A percentile compares a stretch with the other conserved stretches of the same genome.
Evolutionary conservation across 2,797 vertebrate species (phyloP).

Genomic region (Scyliorhinus canicula): DNA sequence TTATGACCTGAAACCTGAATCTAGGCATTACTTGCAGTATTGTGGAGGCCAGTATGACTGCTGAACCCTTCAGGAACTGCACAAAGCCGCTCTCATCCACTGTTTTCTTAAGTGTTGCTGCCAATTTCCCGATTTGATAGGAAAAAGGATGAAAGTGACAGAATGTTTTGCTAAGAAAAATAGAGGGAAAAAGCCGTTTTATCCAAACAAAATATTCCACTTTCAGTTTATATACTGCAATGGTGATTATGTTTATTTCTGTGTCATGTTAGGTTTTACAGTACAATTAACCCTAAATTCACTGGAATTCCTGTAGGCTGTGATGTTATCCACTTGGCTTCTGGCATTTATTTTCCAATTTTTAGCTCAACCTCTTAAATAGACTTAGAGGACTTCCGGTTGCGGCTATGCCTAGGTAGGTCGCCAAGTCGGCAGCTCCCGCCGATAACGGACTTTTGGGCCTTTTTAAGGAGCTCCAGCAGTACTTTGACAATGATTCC

Average conservation of each 20-base stretch:
- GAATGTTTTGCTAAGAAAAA: conserved; percentile 36
- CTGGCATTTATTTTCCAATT: neutral
- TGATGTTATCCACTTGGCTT: neutral
- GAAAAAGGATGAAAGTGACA: conserved; percentile 37
- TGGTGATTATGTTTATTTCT: conserved; percentile 31
- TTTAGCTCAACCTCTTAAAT: neutral
- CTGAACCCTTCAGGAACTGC: conserved; percentile 17
- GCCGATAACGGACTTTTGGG: no score
- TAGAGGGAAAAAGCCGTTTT: conserved; percentile 26
- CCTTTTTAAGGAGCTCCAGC: no score
- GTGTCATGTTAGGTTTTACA: conserved; percentile 15
- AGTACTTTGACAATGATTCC: no score
- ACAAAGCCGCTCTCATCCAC: conserved; percentile 28
- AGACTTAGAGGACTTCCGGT: no score
- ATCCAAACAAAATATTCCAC: conserved; percentile 35
- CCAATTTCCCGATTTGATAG: conserved; percentile 31
- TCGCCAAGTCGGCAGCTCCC: no score
- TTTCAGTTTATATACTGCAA: conserved; percentile 23
- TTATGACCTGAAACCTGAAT: conserved; percentile 13
- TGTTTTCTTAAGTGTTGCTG: conserved; percentile 36
- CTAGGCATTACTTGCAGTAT: neutral
- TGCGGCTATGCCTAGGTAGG: no score
- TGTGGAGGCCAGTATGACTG: neutral
- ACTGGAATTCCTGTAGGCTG: neutral
- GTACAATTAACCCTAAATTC: conserved; percentile 6